Base-by-base conservation (phyloP, 2,113 vertebrate species). In the Holacanthus passer region DNA sequence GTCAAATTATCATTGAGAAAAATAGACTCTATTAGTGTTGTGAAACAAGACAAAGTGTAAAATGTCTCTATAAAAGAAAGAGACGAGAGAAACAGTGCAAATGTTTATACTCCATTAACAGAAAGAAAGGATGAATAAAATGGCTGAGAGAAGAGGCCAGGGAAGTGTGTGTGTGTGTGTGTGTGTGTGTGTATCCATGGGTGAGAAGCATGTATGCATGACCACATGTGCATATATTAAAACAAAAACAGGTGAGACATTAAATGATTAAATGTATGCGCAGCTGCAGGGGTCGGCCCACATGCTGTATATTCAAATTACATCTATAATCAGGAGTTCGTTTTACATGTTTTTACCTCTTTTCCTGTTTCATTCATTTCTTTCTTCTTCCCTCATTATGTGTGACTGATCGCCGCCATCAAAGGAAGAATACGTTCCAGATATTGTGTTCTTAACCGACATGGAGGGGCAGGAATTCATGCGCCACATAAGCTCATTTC, bases 231-330 rank as follows among this genome's bases (percentile, higher is more conserved):
- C 16, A 37, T 50, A 47, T 73, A 19, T 69, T 78, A 41, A 64
- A 59, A 5, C 39, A 9, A 16, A 60, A 77, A 69, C 45, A 16
- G 13, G 48, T 77, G 39, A 74, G 73, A 78, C 62, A 78, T 78
- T 35, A 66, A 79, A 56, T 77, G 85, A 79, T 67, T 81, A 53
- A 69, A 84, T 83, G 60, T n/a, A 79, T 45, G 58, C 81, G 84
- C 73, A 74, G 81, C 83, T 86, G 81, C 70, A 55, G 14, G 43
- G 72, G 81, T 13, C 17, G 47, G 19, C 7, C 43, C 17, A 59
- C 62, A 47, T 77, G 45, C 32, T 77, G 22, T 39, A 47, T 48
- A 63, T 82, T 83, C 45, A 68, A 27, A 79, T 71, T 10, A 5
- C 60, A 55, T 52, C 52, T 37, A 16, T 3, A 65, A 75, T 76